Percentiles rank a stretch among this genome's conserved stretches.
Evolutionary conservation across 2,888 invertebrate genomes (phyloP).

Genomic region (Halictus ligatus): DNA sequence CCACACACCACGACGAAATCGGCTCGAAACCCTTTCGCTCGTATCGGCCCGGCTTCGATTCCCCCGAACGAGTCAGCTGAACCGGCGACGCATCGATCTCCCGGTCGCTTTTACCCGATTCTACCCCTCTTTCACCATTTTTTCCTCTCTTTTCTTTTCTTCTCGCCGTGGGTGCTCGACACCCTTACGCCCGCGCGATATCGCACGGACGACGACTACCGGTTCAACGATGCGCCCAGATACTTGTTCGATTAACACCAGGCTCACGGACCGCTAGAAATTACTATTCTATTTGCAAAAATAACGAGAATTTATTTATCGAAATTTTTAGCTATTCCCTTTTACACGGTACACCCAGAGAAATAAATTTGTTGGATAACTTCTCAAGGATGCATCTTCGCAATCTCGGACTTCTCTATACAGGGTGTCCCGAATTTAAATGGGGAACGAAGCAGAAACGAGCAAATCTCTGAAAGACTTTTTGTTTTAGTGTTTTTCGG

Average conservation of each 20-base stretch:
- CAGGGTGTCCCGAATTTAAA: too few relatives aligned
- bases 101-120: not conserved
- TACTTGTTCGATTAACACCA: not conserved
- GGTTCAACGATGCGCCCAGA: not conserved
- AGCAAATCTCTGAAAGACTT: too few relatives aligned
- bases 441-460: too few relatives aligned
- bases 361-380: too few relatives aligned
- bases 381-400: too few relatives aligned
- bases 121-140: not conserved
- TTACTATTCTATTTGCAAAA: too few relatives aligned
- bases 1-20: not conserved
- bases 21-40: slow-evolving; percentile 5
- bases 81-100: not conserved
- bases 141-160: not conserved
- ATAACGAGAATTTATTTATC: too few relatives aligned
- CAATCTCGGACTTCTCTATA: too few relatives aligned
- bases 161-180: not conserved
- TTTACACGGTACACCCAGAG: too few relatives aligned
- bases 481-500: too few relatives aligned
- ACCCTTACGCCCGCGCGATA: not conserved
- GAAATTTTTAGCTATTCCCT: too few relatives aligned
- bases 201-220: not conserved
- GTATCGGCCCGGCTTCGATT: not conserved
- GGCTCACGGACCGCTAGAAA: too few relatives aligned
- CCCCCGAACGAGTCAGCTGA: not conserved